These are phyloP conservation scores for Anser brachyrhynchus DNA, from an alignment of 2,113 vertebrate genomes.

Conservation along the genomic window DNA sequence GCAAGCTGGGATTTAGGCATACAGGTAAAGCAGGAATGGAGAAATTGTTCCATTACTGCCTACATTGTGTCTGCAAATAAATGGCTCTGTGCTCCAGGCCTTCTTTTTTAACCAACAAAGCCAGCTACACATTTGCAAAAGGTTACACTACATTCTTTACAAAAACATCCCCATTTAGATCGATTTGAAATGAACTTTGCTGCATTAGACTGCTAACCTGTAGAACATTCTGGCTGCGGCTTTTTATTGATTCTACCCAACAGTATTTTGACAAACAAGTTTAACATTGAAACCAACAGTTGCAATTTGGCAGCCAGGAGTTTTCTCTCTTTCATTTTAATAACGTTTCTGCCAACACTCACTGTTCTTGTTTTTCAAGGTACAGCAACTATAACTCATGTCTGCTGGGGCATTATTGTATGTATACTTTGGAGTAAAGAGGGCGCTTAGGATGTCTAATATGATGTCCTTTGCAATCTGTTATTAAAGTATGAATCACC, in stretches of 20 bases:
- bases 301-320: conserved; percentile 64
- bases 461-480: conserved; percentile 75
- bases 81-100: background rate
- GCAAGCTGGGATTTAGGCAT: background rate
- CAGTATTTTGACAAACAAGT: conserved; percentile 76
- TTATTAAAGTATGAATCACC: conserved; percentile 66
- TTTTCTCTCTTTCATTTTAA: conserved; percentile 76
- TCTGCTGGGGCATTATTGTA: conserved; percentile 64
- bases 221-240: background rate
- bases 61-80: background rate
- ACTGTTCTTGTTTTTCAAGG: conserved; percentile 60
- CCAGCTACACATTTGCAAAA: background rate
- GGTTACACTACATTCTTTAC: background rate
- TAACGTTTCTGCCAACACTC: conserved; percentile 71
- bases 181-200: background rate
- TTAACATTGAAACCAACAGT: conserved; percentile 73
- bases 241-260: conserved; percentile 45
- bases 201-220: background rate
- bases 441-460: conserved; percentile 69
- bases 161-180: background rate
- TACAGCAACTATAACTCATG: conserved; percentile 73
- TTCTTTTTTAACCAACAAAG: background rate
- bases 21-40: background rate
- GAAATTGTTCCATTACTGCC: background rate
- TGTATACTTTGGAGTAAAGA: conserved; percentile 73